Conservation (phyloP, 2,113 vertebrate genomes). For the Poeciliopsis turrubarensis region DNA sequence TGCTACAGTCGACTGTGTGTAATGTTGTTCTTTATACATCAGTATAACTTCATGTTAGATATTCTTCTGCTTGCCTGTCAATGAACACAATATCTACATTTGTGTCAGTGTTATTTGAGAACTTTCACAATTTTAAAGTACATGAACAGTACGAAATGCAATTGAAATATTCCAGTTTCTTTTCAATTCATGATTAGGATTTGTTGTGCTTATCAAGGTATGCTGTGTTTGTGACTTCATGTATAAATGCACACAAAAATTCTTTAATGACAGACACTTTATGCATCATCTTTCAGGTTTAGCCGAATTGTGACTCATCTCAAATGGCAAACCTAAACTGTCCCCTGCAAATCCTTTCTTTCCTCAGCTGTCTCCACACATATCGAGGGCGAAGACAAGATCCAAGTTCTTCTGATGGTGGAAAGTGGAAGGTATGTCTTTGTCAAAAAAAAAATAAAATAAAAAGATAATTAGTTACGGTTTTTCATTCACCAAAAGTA, state of each 20-base stretch:
- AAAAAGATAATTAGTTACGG: conserved; percentile 35
- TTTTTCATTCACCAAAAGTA: conserved; percentile 12
- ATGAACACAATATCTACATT: too few relatives aligned
- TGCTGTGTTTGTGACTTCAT: conserved; percentile 16
- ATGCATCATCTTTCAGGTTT: conserved; percentile 10
- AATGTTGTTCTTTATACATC: neutral
- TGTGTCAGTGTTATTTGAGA: neutral
- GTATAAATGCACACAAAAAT: conserved; percentile 5
- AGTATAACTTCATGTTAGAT: neutral
- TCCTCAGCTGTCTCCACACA: conserved; percentile 85
- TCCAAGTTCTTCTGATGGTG: conserved; percentile 90
- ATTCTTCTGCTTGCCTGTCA: too few relatives aligned
- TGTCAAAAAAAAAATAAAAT: too few relatives aligned
- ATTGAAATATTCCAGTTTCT: neutral
- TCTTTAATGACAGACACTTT: neutral
- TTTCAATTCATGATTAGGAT: neutral
- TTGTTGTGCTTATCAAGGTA: neutral
- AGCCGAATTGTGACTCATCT: neutral
- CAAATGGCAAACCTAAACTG: conserved; percentile 24
- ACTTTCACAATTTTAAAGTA: neutral
- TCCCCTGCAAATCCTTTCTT: neutral
- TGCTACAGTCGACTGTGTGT: neutral
- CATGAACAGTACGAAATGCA: neutral
- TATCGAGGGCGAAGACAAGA: conserved; percentile 88
- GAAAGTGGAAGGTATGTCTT: conserved; percentile 90